Base-by-base conservation (phyloP, 2,888 invertebrate species). In the Eledone cirrhosa region DNA sequence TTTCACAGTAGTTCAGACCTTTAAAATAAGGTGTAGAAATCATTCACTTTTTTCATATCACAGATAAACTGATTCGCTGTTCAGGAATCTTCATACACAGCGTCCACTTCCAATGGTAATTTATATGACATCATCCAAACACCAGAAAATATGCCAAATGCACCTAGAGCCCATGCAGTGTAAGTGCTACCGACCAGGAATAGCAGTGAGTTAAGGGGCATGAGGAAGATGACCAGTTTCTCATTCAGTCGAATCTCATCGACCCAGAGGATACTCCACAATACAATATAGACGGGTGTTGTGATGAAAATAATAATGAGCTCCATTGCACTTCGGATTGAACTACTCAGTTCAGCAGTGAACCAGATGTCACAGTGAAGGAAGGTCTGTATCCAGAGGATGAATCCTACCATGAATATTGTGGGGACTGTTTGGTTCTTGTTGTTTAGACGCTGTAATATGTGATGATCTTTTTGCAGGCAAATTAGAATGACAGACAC, bases 101-200 rank as follows among this genome's bases (percentile, higher is more conserved):
- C 5, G 41, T 72, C 72, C 31, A 72, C 72, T 33, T 72, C 72
- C 31, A 88, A 81, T 41, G 87, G 86, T 47, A 88, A 78, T 48
- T 84, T 84, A 78, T 81, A 81, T 16, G 81, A 77, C 86, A 87
- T 87, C 87, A 88, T 86, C 86, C 87, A 87, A 11, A 85, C 24
- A 2, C 86, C 85, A 14, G 85, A 80, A 33, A 85, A 80, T 8
- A 86, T 67, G 47, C 86, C 86, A 13, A 82, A 81, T 29, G 81
- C 31, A 2, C 83, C 85, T 31, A 86, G 80, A 1, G 85, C 82
- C 84, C 86, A 86, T 72, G 84, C 83, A 4, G 87, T 84, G 75
- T 84, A 87, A 11, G 86, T 84, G 53, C 85, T 85, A 2, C 84
- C 85, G 48, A 85, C 82, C 59, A 87, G 79, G 33, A 86, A 69